Evolutionary conservation across 2,888 invertebrate species (phyloP).

Genomic region (Watsonalla binaria): DNA sequence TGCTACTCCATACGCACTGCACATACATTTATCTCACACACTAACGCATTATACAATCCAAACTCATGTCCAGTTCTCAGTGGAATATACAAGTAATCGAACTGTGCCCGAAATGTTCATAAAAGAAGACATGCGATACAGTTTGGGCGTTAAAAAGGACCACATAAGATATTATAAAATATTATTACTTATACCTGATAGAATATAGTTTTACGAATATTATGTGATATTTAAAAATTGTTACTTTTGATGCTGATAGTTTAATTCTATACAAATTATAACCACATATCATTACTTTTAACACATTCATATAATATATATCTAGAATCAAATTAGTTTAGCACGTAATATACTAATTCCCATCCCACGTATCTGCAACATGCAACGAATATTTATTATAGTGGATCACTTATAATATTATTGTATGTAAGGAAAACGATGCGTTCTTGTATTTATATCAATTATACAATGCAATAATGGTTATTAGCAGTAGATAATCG

Average conservation of each 20-base stretch:
- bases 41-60: background rate
- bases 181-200: constrained; percentile 43
- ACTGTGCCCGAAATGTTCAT: constrained; percentile 3
- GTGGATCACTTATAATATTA: background rate
- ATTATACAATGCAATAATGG: background rate
- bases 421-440: constrained; percentile 2
- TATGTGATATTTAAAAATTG: constrained; percentile 74
- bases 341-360: constrained; percentile 8
- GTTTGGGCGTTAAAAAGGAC: constrained; percentile 57
- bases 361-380: background rate
- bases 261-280: constrained; percentile 57
- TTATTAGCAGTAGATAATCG: background rate
- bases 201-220: constrained; percentile 66
- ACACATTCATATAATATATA: constrained; percentile 37
- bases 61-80: too few relatives aligned
- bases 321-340: constrained; percentile 26
- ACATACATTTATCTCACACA: background rate
- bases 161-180: constrained; percentile 63
- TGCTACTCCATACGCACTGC: background rate
- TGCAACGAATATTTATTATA: background rate
- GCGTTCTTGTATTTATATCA: background rate
- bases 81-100: too few relatives aligned
- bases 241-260: constrained; percentile 66
- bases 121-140: constrained; percentile 46
- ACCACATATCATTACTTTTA: constrained; percentile 74